Evolutionary conservation across 2,113 vertebrate species (phyloP).

Genomic region (Cheilinus undulatus): DNA sequence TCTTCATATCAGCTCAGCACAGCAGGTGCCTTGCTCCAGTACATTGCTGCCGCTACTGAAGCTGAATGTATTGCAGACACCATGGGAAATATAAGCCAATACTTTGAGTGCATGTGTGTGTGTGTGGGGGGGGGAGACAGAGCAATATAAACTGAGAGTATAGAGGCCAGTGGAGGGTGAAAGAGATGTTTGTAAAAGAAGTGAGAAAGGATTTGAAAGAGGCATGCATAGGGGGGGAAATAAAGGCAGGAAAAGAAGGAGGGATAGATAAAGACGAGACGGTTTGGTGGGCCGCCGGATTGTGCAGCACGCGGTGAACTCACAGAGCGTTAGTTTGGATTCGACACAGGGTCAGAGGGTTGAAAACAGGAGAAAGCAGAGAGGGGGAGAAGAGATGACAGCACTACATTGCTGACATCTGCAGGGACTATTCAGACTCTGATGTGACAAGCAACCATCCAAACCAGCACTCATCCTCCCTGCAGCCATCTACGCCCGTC

Average conservation of each 20-base stretch:
- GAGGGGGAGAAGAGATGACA: constrained; percentile 43
- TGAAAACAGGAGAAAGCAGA: constrained; percentile 30
- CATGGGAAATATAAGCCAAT: constrained; percentile 75
- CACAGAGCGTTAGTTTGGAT: constrained; percentile 53
- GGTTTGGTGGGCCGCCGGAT: constrained; percentile 18
- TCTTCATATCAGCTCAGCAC: constrained; percentile 76
- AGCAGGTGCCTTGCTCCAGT: constrained; percentile 76
- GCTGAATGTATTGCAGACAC: constrained; percentile 71
- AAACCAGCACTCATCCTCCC: constrained; percentile 61
- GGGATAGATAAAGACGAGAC: constrained; percentile 25
- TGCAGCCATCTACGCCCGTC: constrained; percentile 14
- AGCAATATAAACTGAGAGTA: constrained; percentile 41
- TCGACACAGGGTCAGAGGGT: constrained; percentile 45
- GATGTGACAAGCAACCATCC: constrained; percentile 59
- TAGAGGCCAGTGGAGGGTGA: constrained; percentile 41
- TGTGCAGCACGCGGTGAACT: constrained; percentile 16
- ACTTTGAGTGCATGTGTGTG: constrained; percentile 36
- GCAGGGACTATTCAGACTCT: constrained; percentile 58
- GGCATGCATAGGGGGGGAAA: constrained; percentile 6
- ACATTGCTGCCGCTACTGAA: constrained; percentile 67
- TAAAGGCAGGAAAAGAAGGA: constrained; percentile 1
- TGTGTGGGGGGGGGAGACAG: constrained; percentile 17
- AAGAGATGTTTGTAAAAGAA: constrained; percentile 24
- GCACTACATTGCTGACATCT: constrained; percentile 59
- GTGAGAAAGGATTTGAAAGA: constrained; percentile 17